phyloP scores from a whole-genome alignment of 2,113 vertebrate genomes.

The Blennius ocellaris region DNA sequence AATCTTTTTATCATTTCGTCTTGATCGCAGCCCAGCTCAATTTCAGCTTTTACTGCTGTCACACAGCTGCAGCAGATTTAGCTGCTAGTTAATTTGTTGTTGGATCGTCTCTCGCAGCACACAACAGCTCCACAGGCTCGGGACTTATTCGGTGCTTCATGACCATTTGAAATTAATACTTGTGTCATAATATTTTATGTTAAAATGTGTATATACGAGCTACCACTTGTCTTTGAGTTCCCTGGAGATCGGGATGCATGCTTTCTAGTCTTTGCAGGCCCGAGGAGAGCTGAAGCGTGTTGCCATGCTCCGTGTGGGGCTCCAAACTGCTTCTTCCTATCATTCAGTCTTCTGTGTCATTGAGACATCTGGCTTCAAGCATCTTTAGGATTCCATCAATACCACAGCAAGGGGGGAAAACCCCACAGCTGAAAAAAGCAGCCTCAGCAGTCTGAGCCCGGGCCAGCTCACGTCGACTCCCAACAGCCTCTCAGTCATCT shows the following conservation, averaged over 20 bases:
- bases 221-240: slow-evolving; percentile 1
- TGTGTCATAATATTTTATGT: background rate
- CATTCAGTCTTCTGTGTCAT: slow-evolving; percentile 38
- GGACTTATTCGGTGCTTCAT: background rate
- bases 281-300: slow-evolving; percentile 34
- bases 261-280: slow-evolving; percentile 24
- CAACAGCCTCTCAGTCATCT: slow-evolving; percentile 57
- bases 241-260: slow-evolving; percentile 3
- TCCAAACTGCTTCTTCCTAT: slow-evolving; percentile 27
- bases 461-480: slow-evolving; percentile 56
- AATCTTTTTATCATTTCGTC: background rate
- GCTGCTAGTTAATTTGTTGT: slow-evolving; percentile 7
- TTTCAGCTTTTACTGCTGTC: background rate
- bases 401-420: slow-evolving; percentile 70
- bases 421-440: slow-evolving; percentile 68
- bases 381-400: slow-evolving; percentile 76
- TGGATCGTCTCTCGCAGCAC: background rate
- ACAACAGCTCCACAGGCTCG: background rate
- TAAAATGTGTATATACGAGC: background rate
- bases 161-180: background rate
- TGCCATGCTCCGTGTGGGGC: slow-evolving; percentile 14
- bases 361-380: slow-evolving; percentile 70
- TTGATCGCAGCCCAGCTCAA: slow-evolving; percentile 15
- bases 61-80: slow-evolving; percentile 9
- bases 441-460: slow-evolving; percentile 62